phyloP scores from a whole-genome alignment of 2,113 vertebrate species.

The Pseudopipra pipra region DNA sequence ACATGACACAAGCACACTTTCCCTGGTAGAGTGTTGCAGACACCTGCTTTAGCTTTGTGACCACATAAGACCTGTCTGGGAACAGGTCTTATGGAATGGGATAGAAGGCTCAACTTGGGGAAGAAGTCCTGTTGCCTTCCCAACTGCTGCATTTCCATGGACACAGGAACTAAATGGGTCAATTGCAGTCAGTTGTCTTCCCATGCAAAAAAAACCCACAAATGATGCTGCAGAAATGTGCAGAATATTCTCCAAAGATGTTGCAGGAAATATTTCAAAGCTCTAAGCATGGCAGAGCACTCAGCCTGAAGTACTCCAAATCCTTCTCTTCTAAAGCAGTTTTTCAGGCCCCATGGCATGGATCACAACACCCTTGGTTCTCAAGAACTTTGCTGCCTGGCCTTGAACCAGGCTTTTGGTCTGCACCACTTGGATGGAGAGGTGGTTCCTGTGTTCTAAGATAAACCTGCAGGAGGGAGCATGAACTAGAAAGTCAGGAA shows the following conservation, averaged over 20 bases:
- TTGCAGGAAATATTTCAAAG: not conserved
- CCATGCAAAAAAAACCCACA: not conserved
- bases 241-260: not conserved
- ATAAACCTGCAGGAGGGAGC: no score
- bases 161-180: not conserved
- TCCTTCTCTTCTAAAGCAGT: not conserved
- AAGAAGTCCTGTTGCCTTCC: not conserved
- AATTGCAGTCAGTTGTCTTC: not conserved
- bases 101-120: not conserved
- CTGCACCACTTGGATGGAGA: not conserved
- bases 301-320: not conserved
- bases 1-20: not conserved
- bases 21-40: not conserved
- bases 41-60: not conserved
- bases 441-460: no score
- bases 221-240: not conserved
- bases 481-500: no score
- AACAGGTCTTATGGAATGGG: not conserved
- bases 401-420: not conserved
- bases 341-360: not conserved
- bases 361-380: not conserved
- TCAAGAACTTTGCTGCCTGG: not conserved
- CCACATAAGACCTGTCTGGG: not conserved
- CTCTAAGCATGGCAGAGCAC: not conserved
- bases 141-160: not conserved